Evolutionary conservation across 1,140 invertebrate genomes (phyloP), one percentile per base, ranked within the genome.

Genomic region (Lutraria rhynchaena): DNA sequence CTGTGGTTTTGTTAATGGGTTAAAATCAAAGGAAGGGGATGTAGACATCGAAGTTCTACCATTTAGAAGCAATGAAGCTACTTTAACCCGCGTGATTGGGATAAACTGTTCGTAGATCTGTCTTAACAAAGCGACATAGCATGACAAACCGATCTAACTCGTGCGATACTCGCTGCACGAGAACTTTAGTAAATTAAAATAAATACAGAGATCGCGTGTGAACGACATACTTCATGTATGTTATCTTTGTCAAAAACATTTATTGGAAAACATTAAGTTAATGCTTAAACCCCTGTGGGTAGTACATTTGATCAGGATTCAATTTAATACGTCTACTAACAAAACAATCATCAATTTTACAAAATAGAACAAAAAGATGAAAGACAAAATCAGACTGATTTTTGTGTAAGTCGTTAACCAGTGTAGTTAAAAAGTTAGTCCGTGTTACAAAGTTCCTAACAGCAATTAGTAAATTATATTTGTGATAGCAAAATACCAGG

Each of bases 291-390:
- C 73, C 73, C 44, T 51, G 15, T 13, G 58, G 53, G 0, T 24
- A 22, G 31, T 11, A 49, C 63, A 61, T 75, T 51, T 29, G n/a
- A 22, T 22, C 19, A 15, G 73, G 41, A 51, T 63, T 31, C 35
- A 27, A 55, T 29, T 22, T 60, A 58, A 75, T 60, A 61, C 13
- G 24, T 13, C 73, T 37, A 31, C 41, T 61, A 61, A 41, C 63
- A 75, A 75, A 75, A 60, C 73, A 75, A 75, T 75, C 63, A 75
- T 75, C 73, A 58, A 44, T 37, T 60, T 41, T 74, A 57, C 58
- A 44, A 74, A 74, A 58, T 44, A 53, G 13, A 44, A 41, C 11
- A 58, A n/a, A 57, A 24, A 58, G 53, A 60, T 74, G 27, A 74
- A 74, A 58, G 71, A 27, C 24, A 75, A 46, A 44, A 29, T 57